Base-by-base conservation (phyloP, 2,888 invertebrate genomes). In the Drosophila algonquin region DNA sequence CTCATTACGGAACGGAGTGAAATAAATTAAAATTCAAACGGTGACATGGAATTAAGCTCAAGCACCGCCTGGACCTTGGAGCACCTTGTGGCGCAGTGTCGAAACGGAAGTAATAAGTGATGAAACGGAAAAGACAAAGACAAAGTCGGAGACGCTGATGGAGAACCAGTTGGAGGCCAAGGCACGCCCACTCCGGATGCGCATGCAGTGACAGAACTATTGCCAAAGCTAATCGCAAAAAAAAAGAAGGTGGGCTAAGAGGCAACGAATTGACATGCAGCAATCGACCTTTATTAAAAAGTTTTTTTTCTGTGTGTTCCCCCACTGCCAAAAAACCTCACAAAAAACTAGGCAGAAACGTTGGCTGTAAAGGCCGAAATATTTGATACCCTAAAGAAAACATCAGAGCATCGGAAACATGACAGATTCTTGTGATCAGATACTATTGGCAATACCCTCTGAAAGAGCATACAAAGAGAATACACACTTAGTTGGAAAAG, bases 251-350 rank as follows among this genome's bases (percentile, higher is more conserved):
- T n/a, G 52, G 40, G 47, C 46, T 57, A 58, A 55, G 55, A 46
- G 60, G 46, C 64, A 54, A 75, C 84, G 77, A 83, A 87, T 87
- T 87, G 87, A 81, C 87, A 87, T 90, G 90, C 87, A 89, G 90
- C 89, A 79, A 90, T 84, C 86, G 85, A 87, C 90, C 85, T 89
- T 87, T 90, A 87, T 87, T 87, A 90, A 87, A 87, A 87, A 87
- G 67, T 87, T 87, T 88, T 81, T 70, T 70, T 63, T 69, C 32
- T 35, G 45, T 51, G 56, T 55, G 48, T 53, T 54, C 61, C 50
- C 70, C 70, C 50, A n/a, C n/a, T 48, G 48, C 40, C 48, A 46
- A 59, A 21, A 30, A 32, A 32, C 14, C 14, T 6, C 32, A 53
- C 53, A 61, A 30, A 48, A 44, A 48, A 44, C 18, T 47, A 55